Evolutionary conservation across 2,888 invertebrate species (phyloP).

Genomic region (Tachina fera): DNA sequence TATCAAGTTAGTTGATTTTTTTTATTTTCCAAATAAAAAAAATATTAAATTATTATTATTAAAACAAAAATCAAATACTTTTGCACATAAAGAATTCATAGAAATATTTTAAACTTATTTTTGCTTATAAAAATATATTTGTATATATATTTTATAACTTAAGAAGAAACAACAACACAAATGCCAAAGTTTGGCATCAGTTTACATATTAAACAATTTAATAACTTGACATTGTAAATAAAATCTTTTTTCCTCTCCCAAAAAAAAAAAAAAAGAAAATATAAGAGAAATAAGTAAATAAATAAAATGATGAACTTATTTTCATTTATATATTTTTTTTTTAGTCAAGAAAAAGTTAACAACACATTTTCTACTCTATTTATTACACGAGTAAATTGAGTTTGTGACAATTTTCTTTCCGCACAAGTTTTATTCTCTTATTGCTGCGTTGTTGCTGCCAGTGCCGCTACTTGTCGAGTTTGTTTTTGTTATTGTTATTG

Average conservation of each 20-base stretch:
- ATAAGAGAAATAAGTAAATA: constrained; percentile 18
- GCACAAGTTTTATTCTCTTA: constrained; percentile 30
- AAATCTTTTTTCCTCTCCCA: constrained; percentile 9
- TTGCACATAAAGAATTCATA: too few species aligned
- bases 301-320: constrained; percentile 31
- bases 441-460: constrained; percentile 37
- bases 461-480: not conserved
- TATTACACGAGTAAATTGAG: constrained; percentile 75
- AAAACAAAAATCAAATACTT: too few species aligned
- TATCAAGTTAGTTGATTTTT: too few species aligned
- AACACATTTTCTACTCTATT: constrained; percentile 76
- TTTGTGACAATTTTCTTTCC: constrained; percentile 74
- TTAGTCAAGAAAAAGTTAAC: constrained; percentile 40
- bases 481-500: constrained; percentile 22
- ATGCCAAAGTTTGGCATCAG: not conserved
- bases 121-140: not conserved
- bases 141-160: not conserved
- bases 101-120: not conserved
- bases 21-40: too few species aligned
- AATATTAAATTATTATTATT: too few species aligned
- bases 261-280: constrained; percentile 12
- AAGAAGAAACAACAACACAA: not conserved
- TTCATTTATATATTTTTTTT: too few species aligned
- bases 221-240: constrained; percentile 58
- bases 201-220: constrained; percentile 36